Percentiles rank a stretch among this genome's conserved stretches.
Conservation (phyloP, 1,140 invertebrate species). For the Tetraneura akinire region DNA sequence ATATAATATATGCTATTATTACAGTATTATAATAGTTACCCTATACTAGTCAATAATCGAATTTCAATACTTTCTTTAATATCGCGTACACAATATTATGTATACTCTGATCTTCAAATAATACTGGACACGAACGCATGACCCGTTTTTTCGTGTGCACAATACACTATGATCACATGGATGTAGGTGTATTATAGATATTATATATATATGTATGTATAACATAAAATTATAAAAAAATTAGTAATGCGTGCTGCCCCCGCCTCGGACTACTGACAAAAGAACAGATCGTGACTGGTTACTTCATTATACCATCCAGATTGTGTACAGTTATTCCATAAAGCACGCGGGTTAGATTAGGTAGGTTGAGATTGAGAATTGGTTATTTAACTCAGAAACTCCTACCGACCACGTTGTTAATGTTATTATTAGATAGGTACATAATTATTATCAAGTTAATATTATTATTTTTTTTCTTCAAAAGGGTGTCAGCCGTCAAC, state of each 20-base stretch:
- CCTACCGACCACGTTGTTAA: constrained; percentile 5
- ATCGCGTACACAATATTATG: background rate
- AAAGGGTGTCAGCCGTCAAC: background rate
- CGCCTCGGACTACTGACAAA: constrained; percentile 35
- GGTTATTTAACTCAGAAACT: constrained; percentile 21
- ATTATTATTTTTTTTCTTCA: background rate
- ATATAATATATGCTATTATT: background rate
- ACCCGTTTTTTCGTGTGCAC: constrained; percentile 4
- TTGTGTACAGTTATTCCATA: constrained; percentile 44
- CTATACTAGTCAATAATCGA: background rate
- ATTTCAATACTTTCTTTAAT: constrained; percentile 13
- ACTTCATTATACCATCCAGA: constrained; percentile 43
- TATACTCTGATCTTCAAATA: constrained; percentile 6
- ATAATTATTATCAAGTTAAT: background rate
- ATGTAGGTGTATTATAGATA: too few species aligned
- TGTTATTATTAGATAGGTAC: background rate
- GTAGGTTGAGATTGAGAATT: background rate
- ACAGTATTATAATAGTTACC: background rate
- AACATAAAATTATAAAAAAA: constrained; percentile 49
- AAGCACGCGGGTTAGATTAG: constrained; percentile 13
- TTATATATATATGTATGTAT: too few species aligned
- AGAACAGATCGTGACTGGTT: constrained; percentile 42
- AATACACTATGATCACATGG: constrained; percentile 6
- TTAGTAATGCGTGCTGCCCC: constrained; percentile 44
- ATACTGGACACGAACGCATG: constrained; percentile 39